Percentiles rank a stretch among this genome's conserved stretches.
Evolutionary conservation across 1,140 invertebrate genomes (phyloP).

Genomic region (Drosophila biarmipes): DNA sequence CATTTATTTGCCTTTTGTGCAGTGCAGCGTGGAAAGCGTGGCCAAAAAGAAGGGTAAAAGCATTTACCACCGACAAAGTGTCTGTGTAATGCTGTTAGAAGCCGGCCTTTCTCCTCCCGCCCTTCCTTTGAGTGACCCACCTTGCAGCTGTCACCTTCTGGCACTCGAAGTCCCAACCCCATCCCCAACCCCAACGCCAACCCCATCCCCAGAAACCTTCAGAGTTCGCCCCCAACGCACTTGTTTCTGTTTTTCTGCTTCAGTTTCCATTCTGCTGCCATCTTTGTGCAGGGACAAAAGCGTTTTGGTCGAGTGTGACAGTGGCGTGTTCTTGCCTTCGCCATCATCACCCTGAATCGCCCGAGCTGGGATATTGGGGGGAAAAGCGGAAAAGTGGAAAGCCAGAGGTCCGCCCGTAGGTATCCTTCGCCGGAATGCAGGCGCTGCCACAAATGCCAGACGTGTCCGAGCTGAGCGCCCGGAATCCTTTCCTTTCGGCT

Average conservation of each 20-base stretch:
- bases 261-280: constrained; percentile 26
- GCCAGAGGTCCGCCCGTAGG: constrained; percentile 49
- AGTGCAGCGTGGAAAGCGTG: constrained; percentile 15
- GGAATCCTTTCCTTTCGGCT: constrained; percentile 26
- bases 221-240: constrained; percentile 29
- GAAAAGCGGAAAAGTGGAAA: constrained; percentile 12
- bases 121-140: neutral
- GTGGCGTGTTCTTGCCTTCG: constrained; percentile 51
- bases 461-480: constrained; percentile 19
- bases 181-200: constrained; percentile 23
- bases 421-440: constrained; percentile 66
- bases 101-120: constrained; percentile 8
- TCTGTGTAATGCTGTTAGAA: constrained; percentile 55
- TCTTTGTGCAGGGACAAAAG: constrained; percentile 69
- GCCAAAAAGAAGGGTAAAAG: constrained; percentile 30
- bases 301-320: constrained; percentile 62
- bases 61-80: constrained; percentile 55
- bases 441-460: constrained; percentile 42
- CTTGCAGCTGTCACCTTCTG: constrained; percentile 33
- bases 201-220: constrained; percentile 53
- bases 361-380: constrained; percentile 44
- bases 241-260: constrained; percentile 14
- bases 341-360: constrained; percentile 8
- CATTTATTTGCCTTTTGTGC: constrained; percentile 33
- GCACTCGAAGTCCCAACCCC: constrained; percentile 18